These are phyloP conservation scores for Rhinolophus ferrumequinum DNA, from an alignment of 2,113 vertebrate species.

Conservation along the genomic window DNA sequence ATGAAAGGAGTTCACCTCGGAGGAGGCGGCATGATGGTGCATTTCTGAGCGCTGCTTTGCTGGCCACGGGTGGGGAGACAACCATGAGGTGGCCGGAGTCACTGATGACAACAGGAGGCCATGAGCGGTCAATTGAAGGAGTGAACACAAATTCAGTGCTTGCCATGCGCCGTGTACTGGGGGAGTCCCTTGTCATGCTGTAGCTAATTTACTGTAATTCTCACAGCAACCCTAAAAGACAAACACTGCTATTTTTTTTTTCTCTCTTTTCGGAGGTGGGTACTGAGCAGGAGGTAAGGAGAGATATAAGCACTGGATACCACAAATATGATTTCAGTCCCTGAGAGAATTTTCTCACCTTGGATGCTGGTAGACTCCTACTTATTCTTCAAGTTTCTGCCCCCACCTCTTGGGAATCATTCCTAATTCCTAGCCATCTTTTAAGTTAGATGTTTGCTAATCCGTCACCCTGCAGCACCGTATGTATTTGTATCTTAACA, in stretches of 20 bases:
- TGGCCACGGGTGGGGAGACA: neutral
- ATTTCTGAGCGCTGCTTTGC: neutral
- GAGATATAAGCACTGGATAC: neutral
- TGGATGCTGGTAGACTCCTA: neutral
- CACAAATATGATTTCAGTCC: neutral
- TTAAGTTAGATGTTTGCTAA: neutral
- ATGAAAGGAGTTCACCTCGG: neutral
- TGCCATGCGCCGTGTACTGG: neutral
- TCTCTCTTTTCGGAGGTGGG: neutral
- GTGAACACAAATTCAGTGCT: neutral
- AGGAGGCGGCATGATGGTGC: rapidly evolving
- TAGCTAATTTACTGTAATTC: neutral
- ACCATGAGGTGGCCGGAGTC: neutral
- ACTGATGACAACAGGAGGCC: neutral
- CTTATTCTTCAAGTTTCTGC: neutral
- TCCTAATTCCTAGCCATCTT: neutral
- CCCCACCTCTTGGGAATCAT: neutral
- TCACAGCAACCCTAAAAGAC: neutral
- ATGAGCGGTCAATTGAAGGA: neutral
- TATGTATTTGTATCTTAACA: neutral
- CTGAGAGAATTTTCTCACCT: neutral
- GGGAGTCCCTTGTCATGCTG: neutral
- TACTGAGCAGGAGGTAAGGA: neutral
- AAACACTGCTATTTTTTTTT: neutral
- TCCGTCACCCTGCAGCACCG: neutral